Conservation (phyloP, 2,888 invertebrate genomes). For the Prosopocoilus inquinatus region DNA sequence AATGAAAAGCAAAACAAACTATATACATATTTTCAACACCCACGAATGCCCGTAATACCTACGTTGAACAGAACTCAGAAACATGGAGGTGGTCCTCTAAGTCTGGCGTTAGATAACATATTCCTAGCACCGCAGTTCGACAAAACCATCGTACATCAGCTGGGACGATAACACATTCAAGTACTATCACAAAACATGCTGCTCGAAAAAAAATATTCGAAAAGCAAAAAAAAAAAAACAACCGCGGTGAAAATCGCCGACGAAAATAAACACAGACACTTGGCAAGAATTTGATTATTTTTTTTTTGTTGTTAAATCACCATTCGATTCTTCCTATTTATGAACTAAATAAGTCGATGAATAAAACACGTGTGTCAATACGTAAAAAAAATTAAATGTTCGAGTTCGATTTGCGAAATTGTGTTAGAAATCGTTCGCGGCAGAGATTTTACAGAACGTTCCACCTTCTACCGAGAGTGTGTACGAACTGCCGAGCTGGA, state of each 20-base stretch:
- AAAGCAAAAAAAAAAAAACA: conserved; percentile 12
- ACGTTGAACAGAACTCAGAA: conserved; percentile 45
- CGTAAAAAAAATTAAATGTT: background rate
- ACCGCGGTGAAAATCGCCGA: background rate
- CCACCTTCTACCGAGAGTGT: conserved; percentile 31
- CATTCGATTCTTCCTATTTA: too few species aligned
- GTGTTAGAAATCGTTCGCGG: conserved; percentile 9
- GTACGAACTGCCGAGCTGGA: conserved; percentile 41
- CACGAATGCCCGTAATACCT: conserved; percentile 39
- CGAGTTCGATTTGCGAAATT: conserved; percentile 8
- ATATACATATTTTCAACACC: conserved; percentile 33
- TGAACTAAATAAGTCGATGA: background rate
- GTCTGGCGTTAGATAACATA: conserved; percentile 42
- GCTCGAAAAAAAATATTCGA: conserved; percentile 5
- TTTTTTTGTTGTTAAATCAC: too few species aligned
- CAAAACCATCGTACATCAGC: conserved; percentile 34
- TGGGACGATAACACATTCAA: background rate
- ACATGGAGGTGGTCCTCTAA: conserved; percentile 45
- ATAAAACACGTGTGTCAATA: conserved; percentile 3
- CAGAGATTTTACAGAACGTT: conserved; percentile 1
- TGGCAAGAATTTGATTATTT: too few species aligned
- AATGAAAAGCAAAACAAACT: conserved; percentile 22
- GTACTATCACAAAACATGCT: conserved; percentile 4
- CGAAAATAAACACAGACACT: too few species aligned
- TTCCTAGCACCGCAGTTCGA: conserved; percentile 28